Evolutionary conservation across 2,113 vertebrate genomes (phyloP).

Genomic region (Petrocephalus microphthalmus): DNA sequence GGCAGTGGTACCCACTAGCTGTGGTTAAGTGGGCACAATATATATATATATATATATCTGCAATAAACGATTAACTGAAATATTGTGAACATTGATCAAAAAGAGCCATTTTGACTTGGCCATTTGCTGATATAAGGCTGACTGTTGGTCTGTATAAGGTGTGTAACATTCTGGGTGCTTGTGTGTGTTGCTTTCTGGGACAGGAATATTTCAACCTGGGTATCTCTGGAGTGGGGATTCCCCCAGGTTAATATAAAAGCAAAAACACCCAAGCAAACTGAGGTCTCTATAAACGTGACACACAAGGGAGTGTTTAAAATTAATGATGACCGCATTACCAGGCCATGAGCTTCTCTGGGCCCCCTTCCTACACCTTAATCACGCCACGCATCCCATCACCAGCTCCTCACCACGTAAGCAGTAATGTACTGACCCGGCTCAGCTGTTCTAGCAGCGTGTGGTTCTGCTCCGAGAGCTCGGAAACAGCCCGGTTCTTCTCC

Average conservation of each 20-base stretch:
- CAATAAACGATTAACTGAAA: neutral
- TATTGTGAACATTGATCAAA: neutral
- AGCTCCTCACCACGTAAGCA: neutral
- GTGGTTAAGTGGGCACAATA: neutral
- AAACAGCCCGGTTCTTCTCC: conserved; percentile 79
- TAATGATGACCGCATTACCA: neutral
- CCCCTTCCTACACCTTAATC: neutral
- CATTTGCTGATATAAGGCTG: neutral
- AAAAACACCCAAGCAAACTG: neutral
- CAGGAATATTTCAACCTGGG: neutral
- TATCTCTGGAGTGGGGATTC: neutral
- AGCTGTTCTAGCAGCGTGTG: conserved; percentile 93
- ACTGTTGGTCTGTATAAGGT: neutral
- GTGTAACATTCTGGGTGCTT: neutral
- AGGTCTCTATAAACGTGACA: neutral
- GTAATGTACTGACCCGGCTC: conserved; percentile 75
- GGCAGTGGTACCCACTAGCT: neutral
- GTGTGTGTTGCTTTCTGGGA: neutral
- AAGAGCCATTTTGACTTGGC: neutral
- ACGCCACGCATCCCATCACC: neutral
- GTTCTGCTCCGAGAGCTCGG: conserved; percentile 94
- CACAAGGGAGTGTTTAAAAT: neutral
- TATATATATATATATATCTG: neutral
- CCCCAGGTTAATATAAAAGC: neutral
- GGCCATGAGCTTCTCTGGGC: neutral